Percentiles rank a stretch among this genome's conserved stretches.
phyloP scores from a whole-genome alignment of 2,797 vertebrate genomes.

The Tadarida brasiliensis region DNA sequence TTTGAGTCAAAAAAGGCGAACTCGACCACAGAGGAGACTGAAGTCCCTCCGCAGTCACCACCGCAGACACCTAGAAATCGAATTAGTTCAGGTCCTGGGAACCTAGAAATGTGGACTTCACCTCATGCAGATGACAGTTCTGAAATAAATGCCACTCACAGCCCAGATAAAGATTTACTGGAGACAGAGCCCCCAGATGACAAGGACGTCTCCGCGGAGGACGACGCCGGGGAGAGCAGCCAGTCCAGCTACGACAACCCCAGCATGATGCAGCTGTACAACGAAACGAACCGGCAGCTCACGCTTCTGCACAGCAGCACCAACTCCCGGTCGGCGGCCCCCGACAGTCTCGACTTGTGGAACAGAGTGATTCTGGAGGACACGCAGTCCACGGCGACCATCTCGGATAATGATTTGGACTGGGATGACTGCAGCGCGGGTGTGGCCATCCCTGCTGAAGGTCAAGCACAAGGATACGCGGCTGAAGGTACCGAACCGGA shows the following conservation, averaged over 20 bases:
- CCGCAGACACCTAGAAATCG: slow-evolving; percentile 57
- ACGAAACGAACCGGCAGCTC: slow-evolving; percentile 82
- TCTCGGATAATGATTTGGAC: slow-evolving; percentile 80
- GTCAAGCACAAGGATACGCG: slow-evolving; percentile 55
- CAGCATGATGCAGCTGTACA: slow-evolving; percentile 68
- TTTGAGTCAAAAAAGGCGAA: slow-evolving; percentile 65
- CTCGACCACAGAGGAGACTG: slow-evolving; percentile 9
- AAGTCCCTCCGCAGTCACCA: slow-evolving; percentile 13
- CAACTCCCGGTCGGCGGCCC: slow-evolving; percentile 49
- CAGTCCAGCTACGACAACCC: slow-evolving; percentile 76
- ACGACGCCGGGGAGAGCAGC: slow-evolving; percentile 68
- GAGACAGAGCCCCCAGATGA: slow-evolving; percentile 60
- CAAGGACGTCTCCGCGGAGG: slow-evolving; percentile 46
- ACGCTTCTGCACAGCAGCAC: slow-evolving; percentile 72
- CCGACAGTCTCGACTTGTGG: slow-evolving; percentile 57
- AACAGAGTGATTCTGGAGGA: slow-evolving; percentile 79
- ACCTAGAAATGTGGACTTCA: slow-evolving; percentile 74
- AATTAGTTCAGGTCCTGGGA: slow-evolving; percentile 64
- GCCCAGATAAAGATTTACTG: slow-evolving; percentile 30
- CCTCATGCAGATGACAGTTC: slow-evolving; percentile 64
- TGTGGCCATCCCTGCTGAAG: slow-evolving; percentile 24
- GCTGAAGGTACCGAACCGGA: slow-evolving; percentile 53
- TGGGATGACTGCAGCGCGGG: slow-evolving; percentile 76
- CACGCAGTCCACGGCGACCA: slow-evolving; percentile 66
- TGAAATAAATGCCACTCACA: slow-evolving; percentile 41